Conservation (phyloP, 2,113 vertebrate genomes). For the Lichenostomus cassidix region DNA sequence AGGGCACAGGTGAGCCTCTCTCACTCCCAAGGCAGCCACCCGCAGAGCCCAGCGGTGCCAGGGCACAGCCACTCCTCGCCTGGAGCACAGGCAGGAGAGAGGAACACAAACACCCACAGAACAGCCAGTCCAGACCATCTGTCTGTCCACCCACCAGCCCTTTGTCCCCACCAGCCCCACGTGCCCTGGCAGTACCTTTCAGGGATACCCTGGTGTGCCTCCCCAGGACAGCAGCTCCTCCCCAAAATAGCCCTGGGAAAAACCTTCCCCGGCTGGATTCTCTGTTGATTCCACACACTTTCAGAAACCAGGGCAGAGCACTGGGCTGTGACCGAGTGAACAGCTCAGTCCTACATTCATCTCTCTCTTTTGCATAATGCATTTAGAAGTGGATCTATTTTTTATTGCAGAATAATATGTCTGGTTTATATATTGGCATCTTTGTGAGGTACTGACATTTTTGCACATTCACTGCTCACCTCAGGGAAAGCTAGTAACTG, state of each 20-base stretch:
- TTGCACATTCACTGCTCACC: not conserved
- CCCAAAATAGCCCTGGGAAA: not conserved
- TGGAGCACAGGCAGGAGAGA: fast-evolving
- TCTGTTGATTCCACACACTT: fast-evolving
- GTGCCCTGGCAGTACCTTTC: fast-evolving
- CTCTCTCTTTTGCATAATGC: slow-evolving; percentile 3
- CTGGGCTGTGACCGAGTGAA: not conserved
- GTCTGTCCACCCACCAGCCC: not conserved
- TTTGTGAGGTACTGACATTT: not conserved
- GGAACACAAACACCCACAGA: fast-evolving
- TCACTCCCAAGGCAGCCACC: fast-evolving
- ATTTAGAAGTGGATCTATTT: not conserved
- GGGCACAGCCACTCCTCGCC: not conserved
- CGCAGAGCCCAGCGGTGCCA: fast-evolving
- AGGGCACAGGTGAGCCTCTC: not conserved
- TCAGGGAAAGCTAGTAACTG: not conserved
- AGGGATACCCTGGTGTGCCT: fast-evolving
- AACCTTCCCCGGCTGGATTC: not conserved
- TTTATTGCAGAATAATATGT: not conserved
- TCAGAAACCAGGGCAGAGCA: not conserved
- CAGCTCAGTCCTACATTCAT: not conserved
- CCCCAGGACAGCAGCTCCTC: not conserved
- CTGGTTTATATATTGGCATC: not conserved
- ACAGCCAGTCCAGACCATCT: fast-evolving
- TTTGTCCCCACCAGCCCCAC: not conserved